A percentile compares a stretch with the other conserved stretches of the same genome.
Evolutionary conservation across 92 coral and sea anemone species (phyloP).

Genomic region (Epizoanthus fatuus): DNA sequence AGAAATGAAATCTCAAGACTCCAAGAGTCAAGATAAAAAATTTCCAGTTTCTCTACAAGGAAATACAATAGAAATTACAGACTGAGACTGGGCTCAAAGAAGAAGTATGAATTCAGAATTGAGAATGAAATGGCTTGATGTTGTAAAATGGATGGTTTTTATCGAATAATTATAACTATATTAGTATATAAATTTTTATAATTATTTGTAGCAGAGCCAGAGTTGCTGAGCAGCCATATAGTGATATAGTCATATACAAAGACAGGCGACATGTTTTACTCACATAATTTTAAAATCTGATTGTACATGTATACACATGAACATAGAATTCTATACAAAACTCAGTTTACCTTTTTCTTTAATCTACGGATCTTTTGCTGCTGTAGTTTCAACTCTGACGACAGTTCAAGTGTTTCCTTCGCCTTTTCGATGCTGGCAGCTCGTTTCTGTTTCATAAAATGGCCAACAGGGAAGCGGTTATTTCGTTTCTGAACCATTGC

Average conservation of each 20-base stretch:
- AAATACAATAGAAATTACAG: background rate
- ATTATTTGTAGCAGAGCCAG: too few species aligned
- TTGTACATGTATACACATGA: background rate
- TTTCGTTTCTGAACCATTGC: constrained; percentile 6
- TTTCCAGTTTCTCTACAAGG: background rate
- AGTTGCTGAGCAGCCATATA: too few species aligned
- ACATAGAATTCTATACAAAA: too few species aligned
- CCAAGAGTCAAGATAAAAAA: background rate
- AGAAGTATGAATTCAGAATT: too few species aligned
- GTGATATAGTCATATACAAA: too few species aligned
- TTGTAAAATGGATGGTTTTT: background rate
- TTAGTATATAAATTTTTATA: too few species aligned
- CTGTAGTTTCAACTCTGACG: constrained; percentile 23
- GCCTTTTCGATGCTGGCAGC: constrained; percentile 18
- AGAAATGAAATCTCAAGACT: background rate
- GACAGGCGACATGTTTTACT: background rate
- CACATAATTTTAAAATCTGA: background rate
- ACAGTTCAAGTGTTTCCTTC: constrained; percentile 29
- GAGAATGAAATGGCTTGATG: background rate
- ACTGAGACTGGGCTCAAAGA: background rate
- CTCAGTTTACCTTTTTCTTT: constrained; percentile 23
- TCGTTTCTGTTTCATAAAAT: constrained; percentile 48
- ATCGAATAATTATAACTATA: too few species aligned
- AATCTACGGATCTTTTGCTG: constrained; percentile 54
- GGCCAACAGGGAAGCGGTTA: constrained; percentile 50